phyloP scores from a whole-genome alignment of 2,797 vertebrate genomes.

The Fratercula arctica region DNA sequence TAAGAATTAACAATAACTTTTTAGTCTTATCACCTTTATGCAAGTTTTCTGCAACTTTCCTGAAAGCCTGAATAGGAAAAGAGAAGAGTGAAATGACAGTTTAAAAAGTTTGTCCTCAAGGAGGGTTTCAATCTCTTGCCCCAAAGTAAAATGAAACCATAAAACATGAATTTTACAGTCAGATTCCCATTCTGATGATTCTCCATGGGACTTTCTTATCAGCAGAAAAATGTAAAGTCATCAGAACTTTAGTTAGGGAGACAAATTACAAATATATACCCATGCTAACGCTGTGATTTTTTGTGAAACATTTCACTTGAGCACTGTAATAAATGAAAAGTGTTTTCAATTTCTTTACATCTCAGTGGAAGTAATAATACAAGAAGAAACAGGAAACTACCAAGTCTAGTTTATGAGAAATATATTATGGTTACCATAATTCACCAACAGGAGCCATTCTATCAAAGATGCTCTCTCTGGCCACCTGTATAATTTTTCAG shows the following conservation, averaged over 20 bases:
- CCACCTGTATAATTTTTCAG: neutral
- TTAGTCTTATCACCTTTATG: neutral
- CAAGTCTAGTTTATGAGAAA: neutral
- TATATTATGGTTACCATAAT: neutral
- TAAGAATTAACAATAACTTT: neutral
- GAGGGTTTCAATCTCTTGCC: neutral
- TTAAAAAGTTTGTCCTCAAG: neutral
- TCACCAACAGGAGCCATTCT: neutral
- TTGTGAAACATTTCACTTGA: neutral
- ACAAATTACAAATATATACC: neutral
- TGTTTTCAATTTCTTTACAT: neutral
- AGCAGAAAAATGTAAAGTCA: neutral
- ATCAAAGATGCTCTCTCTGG: neutral
- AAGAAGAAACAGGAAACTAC: neutral
- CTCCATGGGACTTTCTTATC: neutral
- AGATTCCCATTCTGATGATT: neutral
- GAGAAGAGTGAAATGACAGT: neutral
- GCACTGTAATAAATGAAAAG: neutral
- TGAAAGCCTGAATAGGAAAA: neutral
- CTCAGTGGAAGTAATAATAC: neutral
- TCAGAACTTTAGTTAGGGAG: neutral
- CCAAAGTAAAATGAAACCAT: neutral
- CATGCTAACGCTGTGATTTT: neutral
- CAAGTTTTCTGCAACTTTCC: neutral
- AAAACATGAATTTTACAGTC: neutral